These are phyloP conservation scores for Euschistus heros DNA, from an alignment of 1,140 invertebrate species.

Conservation along the genomic window DNA sequence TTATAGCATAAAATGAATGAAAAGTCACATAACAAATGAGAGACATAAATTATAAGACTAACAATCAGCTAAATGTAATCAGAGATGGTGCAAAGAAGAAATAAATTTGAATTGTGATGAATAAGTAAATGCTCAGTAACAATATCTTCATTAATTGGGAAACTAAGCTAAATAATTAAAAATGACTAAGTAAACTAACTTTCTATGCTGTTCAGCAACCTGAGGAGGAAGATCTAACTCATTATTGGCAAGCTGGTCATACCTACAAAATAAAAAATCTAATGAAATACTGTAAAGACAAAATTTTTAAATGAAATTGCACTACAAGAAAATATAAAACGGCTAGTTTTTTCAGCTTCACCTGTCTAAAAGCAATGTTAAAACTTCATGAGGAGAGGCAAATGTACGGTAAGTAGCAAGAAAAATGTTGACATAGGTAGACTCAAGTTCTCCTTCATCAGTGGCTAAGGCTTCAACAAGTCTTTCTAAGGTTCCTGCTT, in stretches of 20 bases:
- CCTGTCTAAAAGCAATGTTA: constrained; percentile 66
- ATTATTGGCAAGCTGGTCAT: constrained; percentile 35
- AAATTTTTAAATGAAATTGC: background rate
- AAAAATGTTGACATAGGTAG: constrained; percentile 95
- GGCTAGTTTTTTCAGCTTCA: constrained; percentile 39
- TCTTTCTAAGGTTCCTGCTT: constrained; percentile 88
- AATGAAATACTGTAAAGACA: background rate
- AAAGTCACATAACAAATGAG: too few relatives aligned
- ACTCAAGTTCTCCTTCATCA: constrained; percentile 90
- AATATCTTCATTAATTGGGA: background rate
- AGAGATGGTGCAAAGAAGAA: too few relatives aligned
- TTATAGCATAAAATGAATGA: too few relatives aligned
- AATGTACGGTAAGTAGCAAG: constrained; percentile 88
- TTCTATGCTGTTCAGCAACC: constrained; percentile 54
- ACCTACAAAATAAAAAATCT: constrained; percentile 30
- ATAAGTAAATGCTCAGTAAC: background rate
- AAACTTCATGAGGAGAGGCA: constrained; percentile 65
- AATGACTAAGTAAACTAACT: constrained; percentile 42
- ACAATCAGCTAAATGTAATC: too few relatives aligned
- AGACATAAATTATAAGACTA: too few relatives aligned
- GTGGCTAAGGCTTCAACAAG: constrained; percentile 86
- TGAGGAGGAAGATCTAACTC: constrained; percentile 34
- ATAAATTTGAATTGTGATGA: background rate
- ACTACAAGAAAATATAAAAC: background rate
- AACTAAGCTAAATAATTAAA: background rate